Evolutionary conservation across 2,888 invertebrate genomes (phyloP), one percentile per base, ranked within the genome.

Genomic region (Pristionchus maxplancki): DNA sequence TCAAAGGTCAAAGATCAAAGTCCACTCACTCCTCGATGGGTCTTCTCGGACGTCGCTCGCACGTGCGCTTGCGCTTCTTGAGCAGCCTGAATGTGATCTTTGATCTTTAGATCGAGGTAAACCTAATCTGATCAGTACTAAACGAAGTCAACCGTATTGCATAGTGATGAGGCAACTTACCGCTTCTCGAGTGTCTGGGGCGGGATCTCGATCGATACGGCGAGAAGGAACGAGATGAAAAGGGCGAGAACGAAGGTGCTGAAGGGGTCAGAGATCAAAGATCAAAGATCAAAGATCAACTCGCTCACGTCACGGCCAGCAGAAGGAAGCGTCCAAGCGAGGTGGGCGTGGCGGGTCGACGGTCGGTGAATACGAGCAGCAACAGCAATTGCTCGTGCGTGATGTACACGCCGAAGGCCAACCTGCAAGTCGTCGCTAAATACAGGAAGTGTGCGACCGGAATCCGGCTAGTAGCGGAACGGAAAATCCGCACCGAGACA

Each of bases 371-470:
- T 24, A 91, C 44, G 50, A 90, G 88, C 58, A 85, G 89, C 9
- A 91, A 83, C 13, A 91, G 89, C 34, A 92, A 89, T 9, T 91
- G 91, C 88, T 92, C 92, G 82, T 92, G 92, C 5, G 90, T 89
- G 28, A 92, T 83, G 82, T 91, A 92, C 11, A 92, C 89, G 2
- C 92, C 92, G 48, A 91, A 90, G 1, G 91, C 90, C n/a, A 92
- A 81, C 87, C 92, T 91, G 83, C 34, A 83, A 37, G 28, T 62
- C 62, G 48, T 9, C 20, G 83, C 40, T 58, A 53, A 84, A 24
- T 11, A 28, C 8, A 24, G 37, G 37, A 84, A 81, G 50, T 28
- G 3, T 34, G 31, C 13, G 34, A 0, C 44, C 40, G 40, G 44
- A 44, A 44, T 28, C 44, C 13, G 3, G 40, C 0, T 0, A 40